Conservation (phyloP, 2,113 vertebrate species). For the Emydura subglobosa region DNA sequence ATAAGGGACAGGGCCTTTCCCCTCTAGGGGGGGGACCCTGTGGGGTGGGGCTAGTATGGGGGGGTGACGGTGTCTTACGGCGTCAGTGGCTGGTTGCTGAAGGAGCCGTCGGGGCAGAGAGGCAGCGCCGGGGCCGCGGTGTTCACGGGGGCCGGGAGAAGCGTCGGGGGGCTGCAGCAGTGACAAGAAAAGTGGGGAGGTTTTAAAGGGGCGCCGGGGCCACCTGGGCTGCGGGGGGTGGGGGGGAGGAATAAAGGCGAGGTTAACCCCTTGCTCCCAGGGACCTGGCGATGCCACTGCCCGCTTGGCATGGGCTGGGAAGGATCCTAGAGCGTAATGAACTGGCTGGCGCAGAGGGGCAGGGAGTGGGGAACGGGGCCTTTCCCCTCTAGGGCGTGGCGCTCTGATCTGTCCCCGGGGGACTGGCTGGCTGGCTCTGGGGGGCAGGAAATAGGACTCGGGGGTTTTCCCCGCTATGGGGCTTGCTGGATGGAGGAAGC, state of each 20-base stretch:
- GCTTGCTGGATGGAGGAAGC: no score
- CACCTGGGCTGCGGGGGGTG: not conserved
- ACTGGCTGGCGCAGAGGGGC: not conserved
- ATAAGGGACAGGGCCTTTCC: no score
- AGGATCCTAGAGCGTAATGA: no score
- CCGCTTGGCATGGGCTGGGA: not conserved
- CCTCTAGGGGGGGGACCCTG: not conserved
- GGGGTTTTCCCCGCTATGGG: no score
- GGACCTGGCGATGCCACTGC: not conserved
- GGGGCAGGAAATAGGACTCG: no score
- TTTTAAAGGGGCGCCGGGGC: not conserved
- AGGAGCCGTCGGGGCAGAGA: not conserved
- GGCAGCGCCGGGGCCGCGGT: not conserved
- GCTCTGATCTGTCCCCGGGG: no score
- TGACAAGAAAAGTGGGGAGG: not conserved
- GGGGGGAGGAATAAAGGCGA: not conserved
- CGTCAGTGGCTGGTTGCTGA: not conserved
- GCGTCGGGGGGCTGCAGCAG: not conserved
- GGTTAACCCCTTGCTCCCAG: not conserved
- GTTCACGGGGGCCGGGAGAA: not conserved
- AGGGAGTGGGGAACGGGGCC: no score
- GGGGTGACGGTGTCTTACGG: conserved; percentile 7
- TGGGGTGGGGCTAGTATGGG: not conserved
- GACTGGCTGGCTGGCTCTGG: no score
- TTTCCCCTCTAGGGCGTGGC: no score